These are phyloP conservation scores for Pampus argenteus DNA, from an alignment of 2,797 vertebrate species.

Conservation along the genomic window DNA sequence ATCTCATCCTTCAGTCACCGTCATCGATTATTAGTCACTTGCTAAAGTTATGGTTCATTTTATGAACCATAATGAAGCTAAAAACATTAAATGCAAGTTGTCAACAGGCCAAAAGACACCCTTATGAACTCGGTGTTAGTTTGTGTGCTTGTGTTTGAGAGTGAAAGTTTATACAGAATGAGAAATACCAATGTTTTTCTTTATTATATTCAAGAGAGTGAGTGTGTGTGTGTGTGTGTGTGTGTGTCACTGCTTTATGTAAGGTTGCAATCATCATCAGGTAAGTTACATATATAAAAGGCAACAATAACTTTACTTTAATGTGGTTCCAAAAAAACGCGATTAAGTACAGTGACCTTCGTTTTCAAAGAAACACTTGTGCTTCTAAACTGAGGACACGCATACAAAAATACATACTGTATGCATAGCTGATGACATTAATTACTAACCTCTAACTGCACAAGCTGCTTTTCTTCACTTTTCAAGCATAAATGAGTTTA, in stretches of 20 bases:
- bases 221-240: too few species aligned
- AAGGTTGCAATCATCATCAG: conserved; percentile 29
- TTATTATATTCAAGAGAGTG: neutral
- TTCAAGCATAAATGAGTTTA: neutral
- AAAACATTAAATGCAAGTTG: conserved; percentile 45
- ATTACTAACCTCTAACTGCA: neutral
- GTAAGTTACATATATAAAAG: conserved; percentile 3
- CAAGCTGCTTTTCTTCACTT: neutral
- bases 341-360: neutral
- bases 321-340: conserved; percentile 15
- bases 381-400: neutral
- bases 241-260: conserved; percentile 35
- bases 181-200: conserved; percentile 34
- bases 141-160: neutral
- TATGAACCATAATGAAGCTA: conserved; percentile 56
- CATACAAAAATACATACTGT: neutral
- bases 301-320: conserved; percentile 4
- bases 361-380: neutral
- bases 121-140: conserved; percentile 25
- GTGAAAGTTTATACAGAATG: conserved; percentile 34
- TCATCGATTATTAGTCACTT: too few species aligned
- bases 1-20: too few species aligned
- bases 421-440: neutral
- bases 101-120: conserved; percentile 41
- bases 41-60: too few species aligned